phyloP scores from a whole-genome alignment of 1,140 invertebrate genomes.

The Scaptomyza pallida region DNA sequence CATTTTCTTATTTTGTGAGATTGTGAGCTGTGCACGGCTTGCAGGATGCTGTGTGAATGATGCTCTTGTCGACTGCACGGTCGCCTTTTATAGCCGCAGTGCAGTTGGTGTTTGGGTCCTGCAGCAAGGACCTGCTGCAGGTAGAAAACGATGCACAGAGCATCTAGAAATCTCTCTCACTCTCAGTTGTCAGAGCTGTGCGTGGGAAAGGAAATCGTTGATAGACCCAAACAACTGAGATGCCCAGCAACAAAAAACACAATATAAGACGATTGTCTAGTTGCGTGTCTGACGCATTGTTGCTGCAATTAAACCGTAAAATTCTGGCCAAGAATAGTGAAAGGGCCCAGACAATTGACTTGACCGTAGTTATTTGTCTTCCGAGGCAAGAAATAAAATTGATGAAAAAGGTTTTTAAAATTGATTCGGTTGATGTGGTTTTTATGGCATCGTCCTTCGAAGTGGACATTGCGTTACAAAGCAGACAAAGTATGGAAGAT shows the following conservation, averaged over 20 bases:
- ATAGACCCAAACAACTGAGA: conserved; percentile 32
- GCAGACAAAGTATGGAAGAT: neutral
- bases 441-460: conserved; percentile 3
- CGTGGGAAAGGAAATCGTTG: conserved; percentile 77
- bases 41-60: conserved; percentile 79
- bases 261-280: conserved; percentile 60
- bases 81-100: conserved; percentile 63
- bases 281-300: conserved; percentile 65
- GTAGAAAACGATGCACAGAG: conserved; percentile 34
- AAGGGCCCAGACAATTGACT: conserved; percentile 51
- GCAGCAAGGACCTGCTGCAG: conserved; percentile 70
- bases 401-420: conserved; percentile 15
- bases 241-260: conserved; percentile 19
- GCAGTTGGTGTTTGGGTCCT: conserved; percentile 37
- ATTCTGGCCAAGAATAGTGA: conserved; percentile 54
- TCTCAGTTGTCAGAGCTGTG: conserved; percentile 36
- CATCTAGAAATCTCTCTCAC: conserved; percentile 65
- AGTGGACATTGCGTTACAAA: neutral
- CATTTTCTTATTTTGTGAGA: conserved; percentile 61
- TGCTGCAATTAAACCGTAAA: conserved; percentile 78
- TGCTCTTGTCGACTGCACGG: conserved; percentile 51
- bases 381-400: conserved; percentile 7
- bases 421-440: conserved; percentile 11
- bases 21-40: conserved; percentile 58
- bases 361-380: conserved; percentile 65